phyloP scores from a whole-genome alignment of 2,113 vertebrate species.

The Chaetura pelagica region DNA sequence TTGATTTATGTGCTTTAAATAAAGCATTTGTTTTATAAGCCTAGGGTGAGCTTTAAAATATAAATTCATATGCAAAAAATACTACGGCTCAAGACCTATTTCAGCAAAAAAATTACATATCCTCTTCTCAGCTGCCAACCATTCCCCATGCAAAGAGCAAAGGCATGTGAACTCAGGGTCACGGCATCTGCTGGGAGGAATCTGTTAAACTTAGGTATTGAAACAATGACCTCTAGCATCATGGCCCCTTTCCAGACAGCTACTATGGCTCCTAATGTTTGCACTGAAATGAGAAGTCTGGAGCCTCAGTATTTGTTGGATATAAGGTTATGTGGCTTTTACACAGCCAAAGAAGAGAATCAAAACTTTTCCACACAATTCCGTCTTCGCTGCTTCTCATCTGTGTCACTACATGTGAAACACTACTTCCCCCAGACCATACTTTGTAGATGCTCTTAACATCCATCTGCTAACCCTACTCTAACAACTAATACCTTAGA shows the following conservation, averaged over 20 bases:
- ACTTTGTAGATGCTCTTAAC: neutral
- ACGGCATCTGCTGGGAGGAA: neutral
- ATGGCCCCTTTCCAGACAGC: neutral
- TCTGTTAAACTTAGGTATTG: neutral
- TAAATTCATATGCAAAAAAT: conserved; percentile 30
- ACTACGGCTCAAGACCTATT: neutral
- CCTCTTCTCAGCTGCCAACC: neutral
- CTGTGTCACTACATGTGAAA: neutral
- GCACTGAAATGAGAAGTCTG: neutral
- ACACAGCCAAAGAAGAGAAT: neutral
- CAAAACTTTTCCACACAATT: neutral
- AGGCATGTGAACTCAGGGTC: neutral
- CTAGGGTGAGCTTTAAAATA: conserved; percentile 21
- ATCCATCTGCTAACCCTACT: neutral
- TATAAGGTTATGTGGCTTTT: neutral
- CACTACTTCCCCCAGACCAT: neutral
- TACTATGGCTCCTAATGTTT: neutral
- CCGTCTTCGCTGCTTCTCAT: neutral
- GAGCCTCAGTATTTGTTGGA: neutral
- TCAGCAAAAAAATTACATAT: neutral
- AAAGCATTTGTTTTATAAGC: conserved; percentile 37
- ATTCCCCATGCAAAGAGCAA: neutral
- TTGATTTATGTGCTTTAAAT: conserved; percentile 32
- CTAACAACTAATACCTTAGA: neutral
- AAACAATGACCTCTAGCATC: neutral